Percentiles rank a stretch among this genome's conserved stretches.
These are phyloP conservation scores for Caloenas nicobarica DNA, from an alignment of 2,113 vertebrate genomes.

Conservation along the genomic window DNA sequence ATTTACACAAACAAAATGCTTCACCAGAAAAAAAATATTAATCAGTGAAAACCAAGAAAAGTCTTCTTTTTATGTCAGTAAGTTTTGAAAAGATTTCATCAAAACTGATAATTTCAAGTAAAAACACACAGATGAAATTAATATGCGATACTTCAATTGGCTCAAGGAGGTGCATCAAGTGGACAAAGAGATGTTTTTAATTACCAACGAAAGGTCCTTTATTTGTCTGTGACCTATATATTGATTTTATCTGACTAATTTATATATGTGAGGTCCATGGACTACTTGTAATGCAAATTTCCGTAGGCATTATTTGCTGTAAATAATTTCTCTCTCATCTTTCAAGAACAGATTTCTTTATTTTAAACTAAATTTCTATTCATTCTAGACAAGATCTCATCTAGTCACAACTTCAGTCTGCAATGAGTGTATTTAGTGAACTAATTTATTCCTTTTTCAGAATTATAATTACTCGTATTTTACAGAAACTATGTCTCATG, in stretches of 20 bases:
- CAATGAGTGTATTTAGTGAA: constrained; percentile 45
- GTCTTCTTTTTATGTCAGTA: not conserved
- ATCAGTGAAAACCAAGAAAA: not conserved
- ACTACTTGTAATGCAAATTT: not conserved
- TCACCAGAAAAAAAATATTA: not conserved
- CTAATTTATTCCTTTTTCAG: constrained; percentile 49
- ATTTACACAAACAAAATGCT: not conserved
- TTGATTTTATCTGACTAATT: not conserved
- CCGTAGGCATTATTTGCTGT: not conserved
- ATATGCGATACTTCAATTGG: not conserved
- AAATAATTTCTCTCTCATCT: not conserved
- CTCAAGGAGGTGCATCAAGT: not conserved
- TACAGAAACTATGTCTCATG: constrained; percentile 54
- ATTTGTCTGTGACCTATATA: not conserved
- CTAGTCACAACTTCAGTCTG: constrained; percentile 26
- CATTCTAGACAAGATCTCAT: constrained; percentile 20
- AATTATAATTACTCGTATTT: constrained; percentile 52
- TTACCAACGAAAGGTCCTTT: not conserved
- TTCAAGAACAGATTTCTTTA: not conserved
- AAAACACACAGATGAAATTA: not conserved
- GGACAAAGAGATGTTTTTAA: not conserved
- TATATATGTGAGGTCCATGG: not conserved
- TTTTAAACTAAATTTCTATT: constrained; percentile 40
- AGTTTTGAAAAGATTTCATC: not conserved
- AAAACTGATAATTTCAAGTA: not conserved